These are phyloP conservation scores for Drosophila elegans DNA, from an alignment of 1,140 invertebrate species.

Conservation along the genomic window DNA sequence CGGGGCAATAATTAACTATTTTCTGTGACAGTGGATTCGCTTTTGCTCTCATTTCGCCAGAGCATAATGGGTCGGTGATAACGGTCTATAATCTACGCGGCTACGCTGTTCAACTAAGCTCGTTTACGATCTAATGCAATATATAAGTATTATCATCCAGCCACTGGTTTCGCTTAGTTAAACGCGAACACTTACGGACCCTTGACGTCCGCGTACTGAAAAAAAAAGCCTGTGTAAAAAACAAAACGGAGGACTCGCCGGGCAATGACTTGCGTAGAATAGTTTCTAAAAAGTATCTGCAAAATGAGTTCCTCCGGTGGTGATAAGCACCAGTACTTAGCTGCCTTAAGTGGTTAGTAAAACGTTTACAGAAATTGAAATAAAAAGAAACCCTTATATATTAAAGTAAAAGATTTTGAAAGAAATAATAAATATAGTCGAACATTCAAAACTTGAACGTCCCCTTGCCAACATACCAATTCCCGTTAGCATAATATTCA, in stretches of 20 bases:
- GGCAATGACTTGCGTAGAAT: background rate
- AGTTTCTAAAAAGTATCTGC: background rate
- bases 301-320: conserved; percentile 48
- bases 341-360: conserved; percentile 62
- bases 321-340: conserved; percentile 63
- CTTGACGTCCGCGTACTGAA: conserved; percentile 1
- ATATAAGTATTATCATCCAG: conserved; percentile 68
- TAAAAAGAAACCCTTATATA: too few relatives aligned
- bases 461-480: too few relatives aligned
- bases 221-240: background rate
- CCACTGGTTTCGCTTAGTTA: conserved; percentile 55
- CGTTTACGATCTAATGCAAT: conserved; percentile 47
- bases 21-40: conserved; percentile 6
- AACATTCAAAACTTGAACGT: too few relatives aligned
- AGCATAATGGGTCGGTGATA: conserved; percentile 41
- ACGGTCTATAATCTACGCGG: conserved; percentile 34
- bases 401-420: too few relatives aligned
- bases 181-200: conserved; percentile 23
- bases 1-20: conserved; percentile 20
- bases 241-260: conserved; percentile 2
- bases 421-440: too few relatives aligned
- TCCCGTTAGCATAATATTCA: too few relatives aligned
- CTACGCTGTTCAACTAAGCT: conserved; percentile 28
- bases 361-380: background rate
- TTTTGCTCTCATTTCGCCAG: conserved; percentile 29